Conservation (phyloP, 2,888 invertebrate species). For the Mythimna albipuncta region DNA sequence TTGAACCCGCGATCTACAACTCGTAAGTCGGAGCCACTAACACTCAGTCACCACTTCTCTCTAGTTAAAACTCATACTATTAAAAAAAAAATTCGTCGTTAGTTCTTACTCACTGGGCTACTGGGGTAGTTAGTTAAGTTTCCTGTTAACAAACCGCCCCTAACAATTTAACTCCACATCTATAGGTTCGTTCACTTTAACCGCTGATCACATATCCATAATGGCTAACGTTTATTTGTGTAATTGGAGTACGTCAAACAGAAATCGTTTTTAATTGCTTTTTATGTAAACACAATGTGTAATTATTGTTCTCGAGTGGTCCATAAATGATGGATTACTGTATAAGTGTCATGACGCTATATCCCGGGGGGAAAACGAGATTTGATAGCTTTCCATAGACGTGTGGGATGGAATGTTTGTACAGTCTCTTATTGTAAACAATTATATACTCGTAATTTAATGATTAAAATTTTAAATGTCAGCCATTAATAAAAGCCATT, state of each 20-base stretch:
- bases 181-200: slow-evolving; percentile 40
- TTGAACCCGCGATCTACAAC: too few species aligned
- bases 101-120: neutral
- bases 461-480: slow-evolving; percentile 7
- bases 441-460: neutral
- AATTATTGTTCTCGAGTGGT: slow-evolving; percentile 67
- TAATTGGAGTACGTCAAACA: slow-evolving; percentile 63
- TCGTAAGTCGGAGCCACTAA: too few species aligned
- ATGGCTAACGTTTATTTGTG: slow-evolving; percentile 47
- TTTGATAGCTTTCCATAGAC: slow-evolving; percentile 23
- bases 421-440: slow-evolving; percentile 20
- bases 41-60: too few species aligned
- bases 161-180: neutral
- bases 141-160: neutral
- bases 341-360: slow-evolving; percentile 63
- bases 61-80: too few species aligned
- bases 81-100: neutral
- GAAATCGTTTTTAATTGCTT: slow-evolving; percentile 78
- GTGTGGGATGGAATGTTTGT: slow-evolving; percentile 19
- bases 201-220: slow-evolving; percentile 24
- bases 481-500: neutral
- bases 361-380: slow-evolving; percentile 27
- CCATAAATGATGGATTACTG: slow-evolving; percentile 65
- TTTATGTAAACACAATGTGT: slow-evolving; percentile 75
- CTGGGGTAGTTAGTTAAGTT: neutral